Base-by-base conservation (phyloP, 2,797 vertebrate species). In the Neosilurus mollespiculum region DNA sequence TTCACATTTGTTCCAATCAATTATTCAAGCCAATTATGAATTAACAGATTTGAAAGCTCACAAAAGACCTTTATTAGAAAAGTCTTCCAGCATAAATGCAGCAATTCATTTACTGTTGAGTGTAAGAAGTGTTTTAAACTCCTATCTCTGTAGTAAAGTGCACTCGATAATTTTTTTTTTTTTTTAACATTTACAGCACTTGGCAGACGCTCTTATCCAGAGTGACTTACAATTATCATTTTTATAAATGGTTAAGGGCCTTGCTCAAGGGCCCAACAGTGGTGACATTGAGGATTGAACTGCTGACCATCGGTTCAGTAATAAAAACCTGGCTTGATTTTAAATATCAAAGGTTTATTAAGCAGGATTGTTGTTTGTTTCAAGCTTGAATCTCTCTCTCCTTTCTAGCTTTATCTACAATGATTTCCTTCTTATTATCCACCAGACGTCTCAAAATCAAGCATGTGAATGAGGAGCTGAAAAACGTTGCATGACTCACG, bases 21-120 rank as follows among this genome's bases (percentile, higher is more conserved):
- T 95, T 95, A 95, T 95, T 95, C 92, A 95, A 94, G 93, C 93
- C 93, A 94, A 95, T 95, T 95, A 94, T 93, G 94, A 95, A 94
- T 90, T 90, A 94, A 92, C 92, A 93, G 92, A 94, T 94, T 94
- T 94, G 93, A 94, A 93, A 89, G 91, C 93, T 93, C 93, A 94
- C 93, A 90, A 92, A 94, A 94, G 93, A 89, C 92, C 91, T 87
- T 91, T 90, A 91, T 94, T 94, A 92, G 93, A 93, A 87, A 90
- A 94, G 93, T 93, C 93, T 92, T 88, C 90, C 90, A 90, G 90
- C 93, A 92, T 95, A 95, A 95, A 94, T 93, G 92, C 91, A 85
- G 90, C 92, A 93, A 94, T 95, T 94, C 94, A 94, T 95, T 95
- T 94, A 93, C 92, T 93, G 92, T 93, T 93, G 93, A 92, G 87